These are phyloP conservation scores for Tenualosa ilisha DNA, from an alignment of 2,797 vertebrate species.

Conservation along the genomic window DNA sequence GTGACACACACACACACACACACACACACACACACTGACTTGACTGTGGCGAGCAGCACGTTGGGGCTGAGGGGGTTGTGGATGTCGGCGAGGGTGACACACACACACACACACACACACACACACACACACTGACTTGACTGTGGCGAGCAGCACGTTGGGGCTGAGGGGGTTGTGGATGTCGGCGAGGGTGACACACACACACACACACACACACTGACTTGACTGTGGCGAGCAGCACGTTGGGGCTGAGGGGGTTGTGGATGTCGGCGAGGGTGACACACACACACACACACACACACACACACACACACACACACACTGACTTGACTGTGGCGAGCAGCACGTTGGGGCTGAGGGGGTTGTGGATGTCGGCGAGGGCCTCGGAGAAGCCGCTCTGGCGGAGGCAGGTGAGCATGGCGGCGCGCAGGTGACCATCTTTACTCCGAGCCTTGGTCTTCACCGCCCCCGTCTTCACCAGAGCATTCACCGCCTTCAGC, in stretches of 20 bases:
- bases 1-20: too few species aligned
- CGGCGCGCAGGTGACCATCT: conserved; percentile 91
- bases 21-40: conserved; percentile 75
- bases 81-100: too few species aligned
- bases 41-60: conserved; percentile 88
- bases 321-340: conserved; percentile 95
- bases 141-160: conserved; percentile 66
- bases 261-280: conserved; percentile 76
- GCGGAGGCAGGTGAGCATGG: conserved; percentile 92
- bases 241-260: conserved; percentile 87
- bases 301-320: background rate
- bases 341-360: conserved; percentile 89
- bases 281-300: background rate
- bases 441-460: conserved; percentile 89
- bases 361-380: conserved; percentile 90
- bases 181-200: too few species aligned
- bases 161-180: too few species aligned
- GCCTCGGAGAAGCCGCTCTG: conserved; percentile 93
- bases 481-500: conserved; percentile 92
- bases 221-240: conserved; percentile 90
- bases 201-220: conserved; percentile 62
- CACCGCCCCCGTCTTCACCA: conserved; percentile 92
- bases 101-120: background rate
- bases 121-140: background rate
- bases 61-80: conserved; percentile 92